Evolutionary conservation across 2,797 vertebrate species (phyloP).

Genomic region (Gallinago stenura): DNA sequence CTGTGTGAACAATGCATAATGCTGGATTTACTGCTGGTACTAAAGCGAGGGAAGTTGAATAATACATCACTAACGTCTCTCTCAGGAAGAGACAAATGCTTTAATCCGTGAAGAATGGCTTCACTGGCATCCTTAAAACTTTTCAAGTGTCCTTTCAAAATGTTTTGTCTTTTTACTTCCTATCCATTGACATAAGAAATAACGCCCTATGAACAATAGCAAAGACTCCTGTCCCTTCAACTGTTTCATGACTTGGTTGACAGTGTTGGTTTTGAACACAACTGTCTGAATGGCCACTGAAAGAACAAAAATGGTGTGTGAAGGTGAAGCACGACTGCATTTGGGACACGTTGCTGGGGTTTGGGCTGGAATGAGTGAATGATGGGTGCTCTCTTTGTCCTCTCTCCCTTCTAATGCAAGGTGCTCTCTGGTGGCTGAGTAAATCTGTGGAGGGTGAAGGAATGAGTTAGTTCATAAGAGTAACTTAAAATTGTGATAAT

Average conservation of each 20-base stretch:
- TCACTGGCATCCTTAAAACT: neutral
- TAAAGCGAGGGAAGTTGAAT: neutral
- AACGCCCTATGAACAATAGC: neutral
- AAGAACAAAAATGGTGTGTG: neutral
- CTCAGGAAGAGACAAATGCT: neutral
- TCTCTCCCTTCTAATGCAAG: neutral
- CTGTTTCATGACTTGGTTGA: rapidly evolving
- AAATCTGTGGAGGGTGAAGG: neutral
- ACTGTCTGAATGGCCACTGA: neutral
- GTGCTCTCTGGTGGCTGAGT: neutral
- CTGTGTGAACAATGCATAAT: constrained; percentile 24
- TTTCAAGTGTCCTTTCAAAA: neutral
- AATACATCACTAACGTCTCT: neutral
- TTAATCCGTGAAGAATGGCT: neutral
- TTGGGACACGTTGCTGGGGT: neutral
- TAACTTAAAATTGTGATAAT: neutral
- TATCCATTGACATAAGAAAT: neutral
- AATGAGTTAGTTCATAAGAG: neutral
- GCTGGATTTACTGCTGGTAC: neutral
- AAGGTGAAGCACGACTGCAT: rapidly evolving
- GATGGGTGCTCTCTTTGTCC: neutral
- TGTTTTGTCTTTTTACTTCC: neutral
- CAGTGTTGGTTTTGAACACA: neutral
- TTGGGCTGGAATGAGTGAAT: neutral
- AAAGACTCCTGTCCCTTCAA: neutral